Base-by-base conservation (phyloP, 2,113 vertebrate species). In the Phylloscopus trochilus region DNA sequence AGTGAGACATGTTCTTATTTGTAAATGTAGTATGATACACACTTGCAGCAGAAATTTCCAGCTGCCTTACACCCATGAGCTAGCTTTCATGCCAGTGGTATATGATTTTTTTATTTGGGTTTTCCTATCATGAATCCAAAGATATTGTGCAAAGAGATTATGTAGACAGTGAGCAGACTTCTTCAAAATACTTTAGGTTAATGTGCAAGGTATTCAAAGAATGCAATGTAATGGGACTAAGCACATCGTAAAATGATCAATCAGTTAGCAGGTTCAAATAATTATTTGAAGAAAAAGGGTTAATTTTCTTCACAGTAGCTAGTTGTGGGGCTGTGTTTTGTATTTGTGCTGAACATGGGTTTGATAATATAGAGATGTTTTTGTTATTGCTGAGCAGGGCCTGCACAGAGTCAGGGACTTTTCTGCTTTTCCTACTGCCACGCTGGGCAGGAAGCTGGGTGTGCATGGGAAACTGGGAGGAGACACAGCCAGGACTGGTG, bases 401-500 rank as follows among this genome's bases (percentile, higher is more conserved):
- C 27, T 1, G 8, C 26, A 59, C 27, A 68, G 33, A 44, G 53
- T 10, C 7, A 21, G 28, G 37, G 8, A 8, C 5, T 13, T 28
- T 19, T 53, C 39, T 62, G 33, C 1, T 60, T 52, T 56, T 16
- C 6, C 2, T 21, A 10, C 11, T 15, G 30, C 11, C n/a, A 11
- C 0, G 0, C 16, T 47, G 53, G n/a, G 1, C 2, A 12, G 62
- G 46, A 30, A 19, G 17, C 7, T 53, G 1, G 1, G 27, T 6
- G 4, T 18, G 21, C 1, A 5, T 7, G 60, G n/a, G 35, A 67
- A 13, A 2, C 0, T 74, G 52, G 7, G 24, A 89, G 10, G 9
- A 26, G 46, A 53, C 28, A 46, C 13, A 60, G 62, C 39, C 24
- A 11, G 39, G 41, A 41, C 41, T 14, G 13, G 41, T 41, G 41